Conservation (phyloP, 2,888 invertebrate species). For the Eubasilissa splendida region DNA sequence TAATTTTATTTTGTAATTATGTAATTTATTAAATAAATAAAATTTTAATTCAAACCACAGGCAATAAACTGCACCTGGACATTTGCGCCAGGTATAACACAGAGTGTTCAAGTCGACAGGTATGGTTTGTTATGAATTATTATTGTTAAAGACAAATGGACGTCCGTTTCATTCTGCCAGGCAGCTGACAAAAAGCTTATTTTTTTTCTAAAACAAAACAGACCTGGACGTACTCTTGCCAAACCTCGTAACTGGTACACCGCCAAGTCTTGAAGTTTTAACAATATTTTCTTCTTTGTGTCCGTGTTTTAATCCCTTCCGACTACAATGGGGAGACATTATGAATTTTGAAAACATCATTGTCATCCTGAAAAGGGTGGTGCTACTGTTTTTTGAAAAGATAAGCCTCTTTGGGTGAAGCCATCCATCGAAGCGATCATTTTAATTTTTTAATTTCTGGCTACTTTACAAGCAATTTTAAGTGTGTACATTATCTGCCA, state of each 20-base stretch:
- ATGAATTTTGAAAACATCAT: conserved; percentile 38
- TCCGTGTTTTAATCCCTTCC: conserved; percentile 14
- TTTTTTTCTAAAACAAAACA: conserved; percentile 11
- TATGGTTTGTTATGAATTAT: conserved; percentile 23
- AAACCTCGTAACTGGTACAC: not conserved
- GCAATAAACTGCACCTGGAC: too few relatives aligned
- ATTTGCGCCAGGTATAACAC: not conserved
- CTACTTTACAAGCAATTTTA: not conserved
- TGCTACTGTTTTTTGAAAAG: conserved; percentile 9
- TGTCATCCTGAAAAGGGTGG: conserved; percentile 18
- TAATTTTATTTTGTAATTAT: too few relatives aligned
- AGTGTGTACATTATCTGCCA: not conserved
- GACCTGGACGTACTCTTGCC: not conserved
- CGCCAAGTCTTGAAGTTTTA: conserved; percentile 18
- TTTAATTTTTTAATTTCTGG: not conserved
- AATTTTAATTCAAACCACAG: too few relatives aligned
- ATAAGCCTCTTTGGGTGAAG: conserved; percentile 8
- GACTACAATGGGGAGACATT: conserved; percentile 16
- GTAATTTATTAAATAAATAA: too few relatives aligned
- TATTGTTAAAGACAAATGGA: conserved; percentile 14
- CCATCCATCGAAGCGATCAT: not conserved
- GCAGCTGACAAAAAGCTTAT: conserved; percentile 18
- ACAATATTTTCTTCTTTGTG: conserved; percentile 16
- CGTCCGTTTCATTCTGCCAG: conserved; percentile 14
- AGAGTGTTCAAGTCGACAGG: conserved; percentile 13